Evolutionary conservation across 1,140 invertebrate species (phyloP), one percentile per base, ranked within the genome.

Genomic region (Paracyclopina nana): DNA sequence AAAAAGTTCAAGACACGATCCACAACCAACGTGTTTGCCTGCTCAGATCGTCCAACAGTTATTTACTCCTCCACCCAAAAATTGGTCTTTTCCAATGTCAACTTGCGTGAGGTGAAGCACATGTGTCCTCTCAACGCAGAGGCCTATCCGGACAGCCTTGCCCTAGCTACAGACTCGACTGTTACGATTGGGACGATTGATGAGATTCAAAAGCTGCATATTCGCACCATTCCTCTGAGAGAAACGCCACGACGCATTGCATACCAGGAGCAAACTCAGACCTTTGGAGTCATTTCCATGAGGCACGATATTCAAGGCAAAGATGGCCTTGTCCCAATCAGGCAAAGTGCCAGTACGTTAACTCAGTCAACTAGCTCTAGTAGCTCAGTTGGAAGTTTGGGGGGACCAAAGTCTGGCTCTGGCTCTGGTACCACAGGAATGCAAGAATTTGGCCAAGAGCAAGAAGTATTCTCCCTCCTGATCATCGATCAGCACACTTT

Each of bases 61-160:
- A 96, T 98, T 56, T 98, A 97, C 68, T 95, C 88, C 6, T 94
- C 87, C 6, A 98, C 97, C 70, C 86, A 96, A 61, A 98, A 98
- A 67, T 70, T 99, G 3, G 90, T 98, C 0, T 98, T 98, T 68
- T 96, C 91, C 20, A 98, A 97, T 70, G 94, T 99, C 1, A 99
- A 99, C 67, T 69, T 98, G 9, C 88, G 90, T 63, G 86, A 97
- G 68, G 92, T 98, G 0, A 88, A 86, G 60, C 87, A 96, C 61
- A 97, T 98, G 88, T 98, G 92, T 66, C 88, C 88, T 0, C 64
- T 97, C 1, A 92, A 96, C 67, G 82, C 90, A 0, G 77, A 85
- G 60, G 81, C 83, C 0, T 97, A 94, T 69, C 82, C 85, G 0
- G 87, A 94, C 63, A 83, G 86, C 67, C 74, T 98, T 60, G 90